Evolutionary conservation across 1,140 invertebrate species (phyloP), one percentile per base, ranked within the genome.

Genomic region (Thalassaphorura encarpata): DNA sequence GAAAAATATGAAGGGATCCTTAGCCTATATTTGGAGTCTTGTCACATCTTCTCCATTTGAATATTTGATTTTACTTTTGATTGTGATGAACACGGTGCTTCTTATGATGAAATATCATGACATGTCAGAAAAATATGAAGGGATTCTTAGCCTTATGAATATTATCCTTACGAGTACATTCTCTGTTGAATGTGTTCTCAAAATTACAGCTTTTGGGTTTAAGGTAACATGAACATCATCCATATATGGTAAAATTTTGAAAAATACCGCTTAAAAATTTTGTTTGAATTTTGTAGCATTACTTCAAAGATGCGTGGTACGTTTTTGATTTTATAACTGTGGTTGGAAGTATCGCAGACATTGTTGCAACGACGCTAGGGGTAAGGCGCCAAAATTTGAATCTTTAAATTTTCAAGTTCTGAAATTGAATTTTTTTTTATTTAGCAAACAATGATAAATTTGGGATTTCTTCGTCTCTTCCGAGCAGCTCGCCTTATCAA

Each of bases 221-320:
- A 87, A 90, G 91, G 93, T 97, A 71, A 71, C n/a, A n/a, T n/a
- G n/a, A n/a, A n/a, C n/a, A n/a, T n/a, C n/a, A n/a, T n/a, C n/a
- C n/a, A n/a, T n/a, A n/a, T n/a, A n/a, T n/a, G n/a, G n/a, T n/a
- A n/a, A 26, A 26, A 6, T 23, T 23, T 13, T n/a, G 21, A 15
- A 36, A 36, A 24, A 51, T 16, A 4, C 39, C 15, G 29, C 15
- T 2, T 5, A 15, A 5, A 28, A 48, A 3, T 26, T 47, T 11
- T 33, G 6, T 68, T 64, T 72, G 68, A 72, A 76, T 54, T 73
- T 68, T 70, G 54, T 79, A 98, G 95, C 99, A 99, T 79, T 99
- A 98, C 82, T 99, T 99, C 83, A 95, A 95, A 78, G 96, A 99
- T 76, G 86, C 89, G 2, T 99, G 97, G 97, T 99, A 99, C 76